These are phyloP conservation scores for Ectropis crepuscularia DNA, from an alignment of 2,888 invertebrate species.

Conservation along the genomic window DNA sequence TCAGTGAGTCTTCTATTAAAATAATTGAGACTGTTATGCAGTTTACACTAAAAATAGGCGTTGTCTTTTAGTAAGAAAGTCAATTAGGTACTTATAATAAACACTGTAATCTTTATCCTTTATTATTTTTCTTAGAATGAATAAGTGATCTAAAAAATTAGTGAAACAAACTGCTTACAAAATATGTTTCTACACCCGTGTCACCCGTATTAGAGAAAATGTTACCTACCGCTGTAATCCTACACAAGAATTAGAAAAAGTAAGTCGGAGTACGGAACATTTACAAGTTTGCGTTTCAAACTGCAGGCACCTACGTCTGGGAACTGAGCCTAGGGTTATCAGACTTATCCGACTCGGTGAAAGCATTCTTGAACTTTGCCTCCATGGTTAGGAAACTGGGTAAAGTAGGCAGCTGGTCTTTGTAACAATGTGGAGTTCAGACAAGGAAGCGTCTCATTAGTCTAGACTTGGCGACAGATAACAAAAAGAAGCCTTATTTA, in stretches of 20 bases:
- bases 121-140: no score
- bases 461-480: conserved; percentile 4
- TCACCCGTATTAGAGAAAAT: no score
- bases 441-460: conserved; percentile 11
- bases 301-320: conserved; percentile 27
- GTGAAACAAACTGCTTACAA: no score
- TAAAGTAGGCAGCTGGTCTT: conserved; percentile 17
- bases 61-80: no score
- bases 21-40: no score
- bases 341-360: conserved; percentile 29
- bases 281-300: conserved; percentile 33
- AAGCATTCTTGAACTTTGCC: conserved; percentile 33
- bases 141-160: no score
- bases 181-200: no score
- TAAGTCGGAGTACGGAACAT: conserved; percentile 39
- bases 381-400: conserved; percentile 27
- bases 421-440: conserved; percentile 19
- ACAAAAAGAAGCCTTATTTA: conserved; percentile 1
- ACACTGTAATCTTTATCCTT: no score
- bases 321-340: conserved; percentile 33
- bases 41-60: no score
- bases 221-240: conserved; percentile 13
- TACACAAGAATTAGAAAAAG: conserved; percentile 39
- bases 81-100: no score
- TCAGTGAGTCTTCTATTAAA: no score